These are phyloP conservation scores for Phenacoccus solenopsis DNA, from an alignment of 1,140 invertebrate genomes.

Conservation along the genomic window DNA sequence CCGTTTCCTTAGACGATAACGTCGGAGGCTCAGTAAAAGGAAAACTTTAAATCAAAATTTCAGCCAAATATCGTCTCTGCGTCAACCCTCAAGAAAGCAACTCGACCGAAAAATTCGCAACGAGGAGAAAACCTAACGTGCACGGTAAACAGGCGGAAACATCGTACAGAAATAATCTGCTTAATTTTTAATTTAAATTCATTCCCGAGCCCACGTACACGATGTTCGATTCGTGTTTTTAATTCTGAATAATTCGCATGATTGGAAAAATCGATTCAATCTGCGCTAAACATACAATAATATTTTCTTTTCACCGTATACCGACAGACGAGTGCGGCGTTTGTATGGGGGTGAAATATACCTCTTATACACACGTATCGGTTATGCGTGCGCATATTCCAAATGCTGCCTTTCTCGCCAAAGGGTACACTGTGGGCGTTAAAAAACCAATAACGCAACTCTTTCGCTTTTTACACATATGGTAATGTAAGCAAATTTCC, in stretches of 20 bases:
- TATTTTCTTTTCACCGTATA: background rate
- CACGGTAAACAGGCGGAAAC: no score
- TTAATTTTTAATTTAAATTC: background rate
- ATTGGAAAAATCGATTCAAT: background rate
- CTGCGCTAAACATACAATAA: slow-evolving; percentile 1
- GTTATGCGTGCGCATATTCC: background rate
- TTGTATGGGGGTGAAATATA: no score
- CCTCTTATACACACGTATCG: background rate
- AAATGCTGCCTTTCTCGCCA: background rate
- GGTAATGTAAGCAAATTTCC: background rate
- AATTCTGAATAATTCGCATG: slow-evolving; percentile 1
- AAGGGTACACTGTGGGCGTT: background rate
- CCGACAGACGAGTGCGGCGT: no score
- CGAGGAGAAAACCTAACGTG: no score
- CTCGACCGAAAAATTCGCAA: no score
- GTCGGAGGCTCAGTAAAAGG: no score
- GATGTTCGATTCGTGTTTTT: no score
- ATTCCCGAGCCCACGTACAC: background rate
- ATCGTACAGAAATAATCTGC: no score
- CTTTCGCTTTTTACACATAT: background rate
- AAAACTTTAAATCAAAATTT: no score
- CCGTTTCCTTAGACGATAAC: no score
- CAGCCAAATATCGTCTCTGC: no score
- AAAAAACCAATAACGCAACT: background rate
- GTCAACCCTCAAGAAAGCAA: no score